phyloP scores from a whole-genome alignment of 2,888 invertebrate genomes.

The Dusona sp. region DNA sequence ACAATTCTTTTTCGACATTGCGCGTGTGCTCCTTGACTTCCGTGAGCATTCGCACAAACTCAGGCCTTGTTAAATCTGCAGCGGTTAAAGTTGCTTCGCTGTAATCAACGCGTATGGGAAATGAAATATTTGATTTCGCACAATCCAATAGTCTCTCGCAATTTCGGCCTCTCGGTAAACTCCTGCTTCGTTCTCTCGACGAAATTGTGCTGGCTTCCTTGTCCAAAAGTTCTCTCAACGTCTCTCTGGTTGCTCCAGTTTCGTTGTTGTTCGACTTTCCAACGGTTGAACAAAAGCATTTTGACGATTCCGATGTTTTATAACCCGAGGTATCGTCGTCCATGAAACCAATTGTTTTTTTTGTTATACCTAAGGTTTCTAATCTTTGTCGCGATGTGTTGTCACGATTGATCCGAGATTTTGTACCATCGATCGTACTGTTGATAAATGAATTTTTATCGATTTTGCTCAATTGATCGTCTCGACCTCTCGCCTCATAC shows the following conservation, averaged over 20 bases:
- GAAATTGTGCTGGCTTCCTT: not conserved
- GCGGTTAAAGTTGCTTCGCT: conserved; percentile 51
- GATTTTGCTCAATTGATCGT: not conserved
- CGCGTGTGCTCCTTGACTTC: conserved; percentile 73
- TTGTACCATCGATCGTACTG: not conserved
- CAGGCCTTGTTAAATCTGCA: conserved; percentile 65
- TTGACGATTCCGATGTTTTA: conserved; percentile 28
- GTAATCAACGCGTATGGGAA: conserved; percentile 58
- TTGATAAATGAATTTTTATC: not conserved
- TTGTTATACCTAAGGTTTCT: conserved; percentile 1
- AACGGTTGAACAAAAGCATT: conserved; percentile 16
- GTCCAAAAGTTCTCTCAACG: conserved; percentile 28
- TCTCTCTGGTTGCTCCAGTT: not conserved
- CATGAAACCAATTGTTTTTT: not conserved
- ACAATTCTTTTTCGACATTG: conserved; percentile 70
- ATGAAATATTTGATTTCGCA: conserved; percentile 50
- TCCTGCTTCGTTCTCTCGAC: conserved; percentile 54
- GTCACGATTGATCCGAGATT: not conserved
- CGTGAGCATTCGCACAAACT: conserved; percentile 69
- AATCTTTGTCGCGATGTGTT: not conserved
- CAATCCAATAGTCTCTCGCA: conserved; percentile 1
- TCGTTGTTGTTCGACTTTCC: not conserved
- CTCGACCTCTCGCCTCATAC: not conserved
- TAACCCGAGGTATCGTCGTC: conserved; percentile 38
- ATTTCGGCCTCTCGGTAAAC: conserved; percentile 27